Percentiles rank a stretch among this genome's conserved stretches.
Conservation (phyloP, 2,888 invertebrate genomes). For the Pasiphila rectangulata region DNA sequence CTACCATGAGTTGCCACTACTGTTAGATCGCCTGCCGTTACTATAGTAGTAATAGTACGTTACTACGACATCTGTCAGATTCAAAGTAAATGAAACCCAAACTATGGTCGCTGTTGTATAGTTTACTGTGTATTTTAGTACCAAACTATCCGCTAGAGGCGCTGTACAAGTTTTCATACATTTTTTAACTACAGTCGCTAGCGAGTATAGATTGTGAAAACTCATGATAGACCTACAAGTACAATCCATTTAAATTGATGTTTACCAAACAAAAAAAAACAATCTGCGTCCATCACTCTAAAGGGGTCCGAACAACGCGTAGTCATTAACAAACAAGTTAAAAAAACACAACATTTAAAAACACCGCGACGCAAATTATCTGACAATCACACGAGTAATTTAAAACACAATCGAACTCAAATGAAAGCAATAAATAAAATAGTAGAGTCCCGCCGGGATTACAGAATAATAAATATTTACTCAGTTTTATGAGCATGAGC, state of each 20-base stretch:
- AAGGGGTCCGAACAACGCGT: conserved; percentile 2
- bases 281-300: conserved; percentile 14
- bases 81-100: no score
- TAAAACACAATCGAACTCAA: conserved; percentile 57
- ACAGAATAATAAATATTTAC: conserved; percentile 50
- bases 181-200: neutral
- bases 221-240: no score
- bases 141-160: no score
- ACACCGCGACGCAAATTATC: conserved; percentile 49
- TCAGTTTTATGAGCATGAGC: conserved; percentile 32
- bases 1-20: no score
- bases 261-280: conserved; percentile 14
- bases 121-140: no score
- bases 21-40: no score
- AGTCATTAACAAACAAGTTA: conserved; percentile 16
- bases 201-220: no score
- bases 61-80: no score
- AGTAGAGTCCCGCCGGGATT: conserved; percentile 40
- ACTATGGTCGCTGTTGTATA: no score
- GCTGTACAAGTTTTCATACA: no score
- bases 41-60: no score
- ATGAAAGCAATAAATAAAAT: conserved; percentile 59
- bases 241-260: no score
- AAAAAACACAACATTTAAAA: conserved; percentile 35
- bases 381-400: conserved; percentile 59